A percentile compares a stretch with the other conserved stretches of the same genome.
These are phyloP conservation scores for Stichodactyla helianthus DNA, from an alignment of 64 coral and sea anemone species.

Conservation along the genomic window DNA sequence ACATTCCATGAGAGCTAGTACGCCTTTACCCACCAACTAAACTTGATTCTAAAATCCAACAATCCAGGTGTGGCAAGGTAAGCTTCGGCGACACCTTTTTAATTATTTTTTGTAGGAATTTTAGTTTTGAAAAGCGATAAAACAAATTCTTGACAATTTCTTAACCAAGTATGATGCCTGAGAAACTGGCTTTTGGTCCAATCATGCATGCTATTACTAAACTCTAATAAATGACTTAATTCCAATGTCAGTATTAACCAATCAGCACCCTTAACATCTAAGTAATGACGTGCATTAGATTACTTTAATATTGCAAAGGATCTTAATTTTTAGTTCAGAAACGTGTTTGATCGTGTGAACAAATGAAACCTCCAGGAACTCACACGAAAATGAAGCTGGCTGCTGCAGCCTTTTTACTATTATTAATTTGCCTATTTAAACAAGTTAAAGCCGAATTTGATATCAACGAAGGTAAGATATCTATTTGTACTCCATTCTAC, in stretches of 20 bases:
- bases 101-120: background rate
- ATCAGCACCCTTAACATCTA: background rate
- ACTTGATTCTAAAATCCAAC: background rate
- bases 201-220: background rate
- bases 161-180: background rate
- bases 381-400: background rate
- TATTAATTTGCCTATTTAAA: background rate
- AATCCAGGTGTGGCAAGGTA: background rate
- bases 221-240: constrained; percentile 2
- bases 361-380: background rate
- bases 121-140: background rate
- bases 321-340: background rate
- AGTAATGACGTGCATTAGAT: constrained; percentile 9
- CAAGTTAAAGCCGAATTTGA: background rate
- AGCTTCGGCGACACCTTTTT: background rate
- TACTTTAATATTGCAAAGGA: constrained; percentile 3
- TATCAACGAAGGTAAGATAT: constrained; percentile 4
- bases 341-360: background rate
- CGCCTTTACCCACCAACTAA: background rate
- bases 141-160: background rate
- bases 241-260: constrained; percentile 1
- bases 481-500: background rate
- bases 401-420: background rate
- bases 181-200: background rate
- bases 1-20: background rate